Conservation (phyloP, 2,113 vertebrate genomes). For the Sorex fumeus region DNA sequence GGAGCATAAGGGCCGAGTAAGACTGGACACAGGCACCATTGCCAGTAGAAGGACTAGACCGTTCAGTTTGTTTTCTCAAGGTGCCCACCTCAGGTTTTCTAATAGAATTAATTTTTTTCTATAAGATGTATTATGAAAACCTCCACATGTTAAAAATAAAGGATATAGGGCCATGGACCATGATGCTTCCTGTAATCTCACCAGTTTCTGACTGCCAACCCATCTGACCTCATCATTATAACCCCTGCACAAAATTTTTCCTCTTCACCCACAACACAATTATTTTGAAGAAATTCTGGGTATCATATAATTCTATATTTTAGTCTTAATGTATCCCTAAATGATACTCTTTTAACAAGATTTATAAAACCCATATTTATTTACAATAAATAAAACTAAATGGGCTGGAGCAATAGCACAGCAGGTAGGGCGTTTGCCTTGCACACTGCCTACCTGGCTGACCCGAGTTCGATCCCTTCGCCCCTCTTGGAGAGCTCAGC, state of each 20-base stretch:
- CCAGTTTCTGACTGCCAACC: not conserved
- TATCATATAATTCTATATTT: not conserved
- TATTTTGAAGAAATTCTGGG: not conserved
- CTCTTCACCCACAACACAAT: not conserved
- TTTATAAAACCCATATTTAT: not conserved
- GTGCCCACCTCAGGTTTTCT: not conserved
- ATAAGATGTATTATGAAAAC: conserved; percentile 2
- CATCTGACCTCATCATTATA: not conserved
- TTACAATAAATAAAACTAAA: no score
- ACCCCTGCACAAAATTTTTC: not conserved
- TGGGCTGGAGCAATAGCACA: no score
- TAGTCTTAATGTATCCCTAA: not conserved
- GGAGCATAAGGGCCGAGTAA: not conserved
- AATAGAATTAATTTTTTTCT: not conserved
- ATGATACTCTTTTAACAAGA: not conserved
- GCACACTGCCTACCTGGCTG: no score
- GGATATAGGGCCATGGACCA: not conserved
- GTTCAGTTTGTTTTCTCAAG: not conserved
- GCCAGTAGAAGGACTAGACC: not conserved
- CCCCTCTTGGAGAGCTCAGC: no score
- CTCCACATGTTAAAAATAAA: conserved; percentile 9
- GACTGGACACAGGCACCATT: not conserved
- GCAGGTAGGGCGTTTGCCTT: no score
- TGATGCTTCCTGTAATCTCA: not conserved
- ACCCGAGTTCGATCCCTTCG: no score